Evolutionary conservation across 2,797 vertebrate species (phyloP).

Genomic region (Pseudomugil gertrudae): DNA sequence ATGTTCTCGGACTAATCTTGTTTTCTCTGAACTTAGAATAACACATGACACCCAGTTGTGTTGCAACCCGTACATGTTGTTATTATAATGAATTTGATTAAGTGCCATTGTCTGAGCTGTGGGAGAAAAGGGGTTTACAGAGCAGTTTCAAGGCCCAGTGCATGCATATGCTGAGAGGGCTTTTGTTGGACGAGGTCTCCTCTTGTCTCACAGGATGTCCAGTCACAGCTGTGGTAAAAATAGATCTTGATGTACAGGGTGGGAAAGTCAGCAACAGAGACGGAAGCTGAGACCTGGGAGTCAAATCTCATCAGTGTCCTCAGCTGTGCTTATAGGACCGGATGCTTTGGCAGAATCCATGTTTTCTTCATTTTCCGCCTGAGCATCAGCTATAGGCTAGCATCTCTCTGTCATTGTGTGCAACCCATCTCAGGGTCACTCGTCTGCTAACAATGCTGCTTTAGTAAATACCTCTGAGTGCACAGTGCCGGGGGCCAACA

Average conservation of each 20-base stretch:
- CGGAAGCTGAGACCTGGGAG: slow-evolving; percentile 80
- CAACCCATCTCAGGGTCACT: slow-evolving; percentile 46
- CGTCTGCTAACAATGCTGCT: slow-evolving; percentile 31
- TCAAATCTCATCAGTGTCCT: slow-evolving; percentile 74
- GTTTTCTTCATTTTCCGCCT: slow-evolving; percentile 48
- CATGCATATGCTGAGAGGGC: slow-evolving; percentile 38
- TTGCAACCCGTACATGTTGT: not conserved
- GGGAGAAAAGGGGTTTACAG: not conserved
- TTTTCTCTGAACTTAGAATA: slow-evolving; percentile 24
- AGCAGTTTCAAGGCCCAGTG: slow-evolving; percentile 17
- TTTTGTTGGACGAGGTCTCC: slow-evolving; percentile 56
- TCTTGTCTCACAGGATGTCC: slow-evolving; percentile 75
- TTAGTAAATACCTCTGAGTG: slow-evolving; percentile 41
- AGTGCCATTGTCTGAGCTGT: not conserved
- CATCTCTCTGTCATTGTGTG: slow-evolving; percentile 17
- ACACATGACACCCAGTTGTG: slow-evolving; percentile 13
- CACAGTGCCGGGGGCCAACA: slow-evolving; percentile 39
- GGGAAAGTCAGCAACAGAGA: slow-evolving; percentile 82
- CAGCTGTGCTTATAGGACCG: slow-evolving; percentile 72
- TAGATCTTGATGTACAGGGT: slow-evolving; percentile 78
- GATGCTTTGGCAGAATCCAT: slow-evolving; percentile 55
- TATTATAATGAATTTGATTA: slow-evolving; percentile 11
- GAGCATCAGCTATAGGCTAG: slow-evolving; percentile 32
- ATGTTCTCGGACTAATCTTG: slow-evolving; percentile 12
- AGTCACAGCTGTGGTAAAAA: slow-evolving; percentile 83